Evolutionary conservation across 1,140 invertebrate species (phyloP).

Genomic region (Fopius arisanus): DNA sequence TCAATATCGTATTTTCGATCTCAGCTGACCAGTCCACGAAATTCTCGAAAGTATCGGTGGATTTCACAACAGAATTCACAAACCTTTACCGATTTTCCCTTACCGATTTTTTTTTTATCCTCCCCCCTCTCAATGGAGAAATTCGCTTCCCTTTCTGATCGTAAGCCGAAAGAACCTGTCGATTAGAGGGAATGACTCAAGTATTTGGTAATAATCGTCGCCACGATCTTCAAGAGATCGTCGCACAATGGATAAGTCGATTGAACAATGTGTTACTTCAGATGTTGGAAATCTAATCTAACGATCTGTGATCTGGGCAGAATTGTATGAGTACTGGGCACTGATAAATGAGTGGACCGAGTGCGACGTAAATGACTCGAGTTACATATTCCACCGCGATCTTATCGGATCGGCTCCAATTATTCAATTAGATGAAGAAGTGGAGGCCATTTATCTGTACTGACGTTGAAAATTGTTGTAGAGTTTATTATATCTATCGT

Average conservation of each 20-base stretch:
- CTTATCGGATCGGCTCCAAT: neutral
- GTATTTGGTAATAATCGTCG: neutral
- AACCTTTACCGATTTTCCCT: too few species aligned
- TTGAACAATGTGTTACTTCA: neutral
- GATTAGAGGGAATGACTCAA: neutral
- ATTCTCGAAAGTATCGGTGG: neutral
- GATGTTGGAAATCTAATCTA: neutral
- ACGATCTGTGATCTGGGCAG: neutral
- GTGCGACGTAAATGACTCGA: neutral
- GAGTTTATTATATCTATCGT: too few species aligned
- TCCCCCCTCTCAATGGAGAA: too few species aligned
- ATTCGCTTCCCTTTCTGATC: neutral
- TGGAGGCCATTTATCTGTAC: neutral
- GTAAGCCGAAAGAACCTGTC: neutral
- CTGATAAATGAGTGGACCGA: neutral
- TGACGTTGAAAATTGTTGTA: neutral
- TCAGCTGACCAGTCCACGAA: conserved; percentile 18
- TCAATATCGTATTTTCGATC: conserved; percentile 52
- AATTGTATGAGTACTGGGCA: neutral
- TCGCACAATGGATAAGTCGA: neutral
- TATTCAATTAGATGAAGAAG: neutral
- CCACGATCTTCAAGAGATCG: neutral
- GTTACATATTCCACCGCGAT: neutral
- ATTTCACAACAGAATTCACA: too few species aligned
- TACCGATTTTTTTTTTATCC: too few species aligned